Percentiles rank a stretch among this genome's conserved stretches.
Conservation (phyloP, 2,113 vertebrate species). For the Pituophis catenifer region DNA sequence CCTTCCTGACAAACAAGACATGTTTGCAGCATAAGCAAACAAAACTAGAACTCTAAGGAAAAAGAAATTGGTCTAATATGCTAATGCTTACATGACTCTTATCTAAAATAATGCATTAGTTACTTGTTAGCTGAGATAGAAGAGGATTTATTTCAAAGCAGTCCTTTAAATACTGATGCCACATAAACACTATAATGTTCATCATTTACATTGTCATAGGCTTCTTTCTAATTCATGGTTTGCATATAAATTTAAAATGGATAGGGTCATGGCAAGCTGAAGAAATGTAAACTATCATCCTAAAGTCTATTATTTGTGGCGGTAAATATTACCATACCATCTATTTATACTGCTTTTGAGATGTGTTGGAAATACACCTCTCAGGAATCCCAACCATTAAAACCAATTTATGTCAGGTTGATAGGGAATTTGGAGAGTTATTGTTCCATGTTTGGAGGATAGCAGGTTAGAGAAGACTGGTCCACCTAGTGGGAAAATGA, state of each 20-base stretch:
- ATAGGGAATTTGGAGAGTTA: neutral
- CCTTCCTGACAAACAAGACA: constrained; percentile 53
- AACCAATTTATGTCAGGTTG: neutral
- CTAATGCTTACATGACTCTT: constrained; percentile 56
- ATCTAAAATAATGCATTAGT: constrained; percentile 53
- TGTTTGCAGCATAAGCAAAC: constrained; percentile 61
- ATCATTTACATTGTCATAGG: constrained; percentile 18
- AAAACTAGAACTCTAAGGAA: constrained; percentile 41
- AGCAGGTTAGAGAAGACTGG: neutral
- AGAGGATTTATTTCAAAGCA: constrained; percentile 40
- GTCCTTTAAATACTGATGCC: constrained; percentile 40
- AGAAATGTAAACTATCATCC: neutral
- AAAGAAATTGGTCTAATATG: constrained; percentile 47
- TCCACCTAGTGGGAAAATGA: neutral
- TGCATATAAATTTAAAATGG: neutral
- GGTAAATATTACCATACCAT: neutral
- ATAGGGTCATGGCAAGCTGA: neutral
- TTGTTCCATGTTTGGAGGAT: neutral
- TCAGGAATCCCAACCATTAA: neutral
- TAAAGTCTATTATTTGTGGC: neutral
- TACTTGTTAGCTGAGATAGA: constrained; percentile 43
- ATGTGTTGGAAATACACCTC: neutral
- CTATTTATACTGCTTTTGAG: neutral
- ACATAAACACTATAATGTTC: constrained; percentile 31
- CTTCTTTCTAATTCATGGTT: neutral